phyloP scores from a whole-genome alignment of 2,113 vertebrate genomes.

The Oostethus manadensis region DNA sequence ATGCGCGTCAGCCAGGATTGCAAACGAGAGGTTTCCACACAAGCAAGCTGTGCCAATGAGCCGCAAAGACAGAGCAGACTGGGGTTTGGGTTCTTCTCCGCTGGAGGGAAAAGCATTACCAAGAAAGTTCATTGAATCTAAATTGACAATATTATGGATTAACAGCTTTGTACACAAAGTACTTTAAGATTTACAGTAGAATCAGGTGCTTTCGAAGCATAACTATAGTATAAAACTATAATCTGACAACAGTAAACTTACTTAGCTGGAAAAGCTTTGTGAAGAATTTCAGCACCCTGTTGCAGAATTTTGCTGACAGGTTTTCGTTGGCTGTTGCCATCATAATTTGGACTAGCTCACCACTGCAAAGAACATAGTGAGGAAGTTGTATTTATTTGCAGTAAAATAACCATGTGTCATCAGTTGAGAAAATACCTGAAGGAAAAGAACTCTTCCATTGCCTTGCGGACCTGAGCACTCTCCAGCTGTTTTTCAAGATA shows the following conservation, averaged over 20 bases:
- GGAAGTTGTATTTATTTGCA: neutral
- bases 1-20: conserved; percentile 95
- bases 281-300: conserved; percentile 96
- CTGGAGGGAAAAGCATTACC: conserved; percentile 54
- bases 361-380: conserved; percentile 66
- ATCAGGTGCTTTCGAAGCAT: neutral
- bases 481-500: conserved; percentile 96
- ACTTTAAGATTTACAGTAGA: neutral
- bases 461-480: conserved; percentile 91
- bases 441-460: conserved; percentile 98
- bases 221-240: neutral
- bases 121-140: too few relatives aligned
- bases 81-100: conserved; percentile 94
- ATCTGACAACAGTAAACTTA: conserved; percentile 68
- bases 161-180: too few relatives aligned
- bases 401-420: neutral
- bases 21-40: conserved; percentile 84
- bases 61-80: conserved; percentile 90
- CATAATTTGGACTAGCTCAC: conserved; percentile 98
- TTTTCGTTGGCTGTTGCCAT: conserved; percentile 96
- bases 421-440: conserved; percentile 75
- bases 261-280: conserved; percentile 98
- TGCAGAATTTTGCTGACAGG: conserved; percentile 96
- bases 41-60: conserved; percentile 92
- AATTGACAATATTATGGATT: too few relatives aligned